Conservation (phyloP, 2,113 vertebrate species). For the Tachuris rubrigastra region DNA sequence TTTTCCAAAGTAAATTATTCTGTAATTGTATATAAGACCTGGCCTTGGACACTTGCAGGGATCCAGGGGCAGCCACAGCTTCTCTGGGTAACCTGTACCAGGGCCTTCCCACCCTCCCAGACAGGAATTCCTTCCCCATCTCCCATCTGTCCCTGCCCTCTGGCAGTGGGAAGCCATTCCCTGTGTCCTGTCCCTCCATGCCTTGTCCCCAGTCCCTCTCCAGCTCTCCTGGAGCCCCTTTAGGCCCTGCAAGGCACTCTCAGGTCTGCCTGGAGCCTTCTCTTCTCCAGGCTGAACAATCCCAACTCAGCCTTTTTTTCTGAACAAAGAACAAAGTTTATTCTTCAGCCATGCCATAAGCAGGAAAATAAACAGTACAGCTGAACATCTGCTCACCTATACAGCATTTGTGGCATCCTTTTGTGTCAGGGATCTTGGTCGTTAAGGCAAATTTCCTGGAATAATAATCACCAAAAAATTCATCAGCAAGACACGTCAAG, state of each 20-base stretch:
- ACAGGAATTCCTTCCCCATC: not conserved
- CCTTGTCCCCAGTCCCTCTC: not conserved
- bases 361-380: not conserved
- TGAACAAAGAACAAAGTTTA: not conserved
- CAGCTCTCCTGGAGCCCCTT: not conserved
- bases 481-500: not conserved
- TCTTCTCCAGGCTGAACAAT: not conserved
- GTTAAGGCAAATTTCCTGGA: constrained; percentile 96
- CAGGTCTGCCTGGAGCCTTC: not conserved
- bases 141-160: rapidly evolving
- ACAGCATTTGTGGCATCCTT: constrained; percentile 99
- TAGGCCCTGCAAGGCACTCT: not conserved
- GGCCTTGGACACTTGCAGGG: not conserved
- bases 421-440: constrained; percentile 97
- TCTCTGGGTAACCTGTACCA: not conserved
- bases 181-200: not conserved
- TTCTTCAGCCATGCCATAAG: not conserved
- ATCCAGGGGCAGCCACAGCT: not conserved
- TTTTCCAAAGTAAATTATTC: not conserved
- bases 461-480: not conserved
- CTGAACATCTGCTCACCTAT: constrained; percentile 83
- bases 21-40: not conserved
- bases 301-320: not conserved
- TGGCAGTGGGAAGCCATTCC: too few relatives aligned
- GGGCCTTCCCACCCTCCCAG: not conserved